phyloP scores from a whole-genome alignment of 2,797 vertebrate species.

The Setipinna tenuifilis region DNA sequence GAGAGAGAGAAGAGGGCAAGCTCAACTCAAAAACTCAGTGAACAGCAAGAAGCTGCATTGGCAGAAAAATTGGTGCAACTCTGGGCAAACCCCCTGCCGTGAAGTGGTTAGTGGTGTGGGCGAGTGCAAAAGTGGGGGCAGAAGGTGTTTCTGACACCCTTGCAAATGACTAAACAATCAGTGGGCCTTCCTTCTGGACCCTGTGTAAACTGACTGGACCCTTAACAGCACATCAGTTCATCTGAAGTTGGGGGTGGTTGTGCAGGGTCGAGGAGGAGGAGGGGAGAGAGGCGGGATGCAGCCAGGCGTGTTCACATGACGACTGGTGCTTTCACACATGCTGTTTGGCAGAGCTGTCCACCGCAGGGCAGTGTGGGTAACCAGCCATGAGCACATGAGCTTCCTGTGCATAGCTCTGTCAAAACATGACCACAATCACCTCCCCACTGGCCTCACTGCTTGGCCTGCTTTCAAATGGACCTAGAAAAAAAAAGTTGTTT shows the following conservation, averaged over 20 bases:
- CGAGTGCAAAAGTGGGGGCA: constrained; percentile 35
- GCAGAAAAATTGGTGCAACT: constrained; percentile 1
- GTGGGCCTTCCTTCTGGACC: neutral
- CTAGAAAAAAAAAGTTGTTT: neutral
- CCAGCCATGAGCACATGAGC: constrained; percentile 60
- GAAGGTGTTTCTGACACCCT: constrained; percentile 41
- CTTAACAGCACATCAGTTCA: neutral
- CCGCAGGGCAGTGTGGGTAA: constrained; percentile 56
- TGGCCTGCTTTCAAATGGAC: neutral
- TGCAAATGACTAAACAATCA: constrained; percentile 39
- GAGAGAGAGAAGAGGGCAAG: neutral
- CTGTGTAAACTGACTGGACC: constrained; percentile 5
- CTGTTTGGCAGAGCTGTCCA: constrained; percentile 58
- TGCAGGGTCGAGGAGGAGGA: neutral
- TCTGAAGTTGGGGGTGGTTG: neutral
- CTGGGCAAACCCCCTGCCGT: constrained; percentile 18
- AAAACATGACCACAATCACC: neutral
- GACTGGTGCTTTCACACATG: constrained; percentile 34
- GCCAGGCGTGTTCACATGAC: neutral
- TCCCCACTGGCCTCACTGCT: neutral
- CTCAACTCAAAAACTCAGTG: neutral
- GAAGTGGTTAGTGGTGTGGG: constrained; percentile 26
- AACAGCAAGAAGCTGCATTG: constrained; percentile 14
- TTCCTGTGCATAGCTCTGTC: neutral
- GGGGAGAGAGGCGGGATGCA: neutral